These are phyloP conservation scores for Drosophila sproati DNA, from an alignment of 1,140 invertebrate genomes.

Conservation along the genomic window DNA sequence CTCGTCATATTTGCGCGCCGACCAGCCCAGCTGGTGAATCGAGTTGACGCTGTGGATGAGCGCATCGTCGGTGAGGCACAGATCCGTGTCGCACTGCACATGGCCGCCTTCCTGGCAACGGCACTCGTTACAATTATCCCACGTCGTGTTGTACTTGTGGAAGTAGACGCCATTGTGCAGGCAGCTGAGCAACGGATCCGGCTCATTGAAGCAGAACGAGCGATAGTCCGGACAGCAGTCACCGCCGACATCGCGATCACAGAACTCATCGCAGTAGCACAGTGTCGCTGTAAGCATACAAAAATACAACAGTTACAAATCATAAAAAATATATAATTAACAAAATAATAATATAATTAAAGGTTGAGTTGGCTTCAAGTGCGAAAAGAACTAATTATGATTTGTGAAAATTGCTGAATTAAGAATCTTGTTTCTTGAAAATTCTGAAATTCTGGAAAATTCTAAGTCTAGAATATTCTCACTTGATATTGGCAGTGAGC, in stretches of 20 bases:
- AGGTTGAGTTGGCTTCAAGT: too few species aligned
- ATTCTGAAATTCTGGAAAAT: background rate
- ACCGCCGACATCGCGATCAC: constrained; percentile 88
- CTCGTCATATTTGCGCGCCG: constrained; percentile 91
- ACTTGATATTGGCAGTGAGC: constrained; percentile 89
- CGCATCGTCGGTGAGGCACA: constrained; percentile 90
- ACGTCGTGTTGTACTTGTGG: constrained; percentile 70
- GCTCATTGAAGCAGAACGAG: constrained; percentile 88
- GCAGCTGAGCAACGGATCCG: constrained; percentile 65
- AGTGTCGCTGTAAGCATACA: constrained; percentile 87
- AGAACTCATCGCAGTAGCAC: constrained; percentile 98
- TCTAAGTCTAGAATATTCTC: constrained; percentile 33
- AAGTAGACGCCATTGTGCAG: constrained; percentile 71
- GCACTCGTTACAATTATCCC: constrained; percentile 92
- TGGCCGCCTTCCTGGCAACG: constrained; percentile 86
- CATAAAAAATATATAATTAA: background rate
- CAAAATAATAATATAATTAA: too few species aligned
- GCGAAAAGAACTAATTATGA: too few species aligned
- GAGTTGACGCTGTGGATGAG: constrained; percentile 89
- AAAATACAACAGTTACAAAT: background rate
- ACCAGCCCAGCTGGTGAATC: constrained; percentile 88
- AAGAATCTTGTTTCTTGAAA: too few species aligned
- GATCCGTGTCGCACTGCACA: constrained; percentile 89
- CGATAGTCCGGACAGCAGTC: constrained; percentile 96
- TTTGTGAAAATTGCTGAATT: too few species aligned